Base-by-base conservation (phyloP, 2,113 vertebrate species). In the Vidua chalybeata region DNA sequence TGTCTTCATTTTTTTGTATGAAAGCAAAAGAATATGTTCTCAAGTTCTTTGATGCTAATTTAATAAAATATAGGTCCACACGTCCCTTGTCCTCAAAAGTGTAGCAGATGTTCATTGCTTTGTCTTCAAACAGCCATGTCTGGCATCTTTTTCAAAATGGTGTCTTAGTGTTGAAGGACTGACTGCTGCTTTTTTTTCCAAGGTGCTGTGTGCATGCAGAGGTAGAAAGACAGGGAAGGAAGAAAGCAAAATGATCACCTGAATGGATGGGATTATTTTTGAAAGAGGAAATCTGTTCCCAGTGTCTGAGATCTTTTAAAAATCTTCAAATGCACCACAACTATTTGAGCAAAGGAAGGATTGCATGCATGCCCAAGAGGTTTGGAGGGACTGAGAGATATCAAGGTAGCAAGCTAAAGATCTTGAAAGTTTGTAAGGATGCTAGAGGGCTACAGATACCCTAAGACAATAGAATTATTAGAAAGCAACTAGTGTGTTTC, bases 31-130 rank as follows among this genome's bases (percentile, higher is more conserved):
- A 90, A n/a, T 82, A 66, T 55, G 66, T 93, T 92, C 62, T 84
- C 31, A 55, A 96, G 51, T 68, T 97, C 95, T 97, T 97, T 97
- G 94, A 97, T 97, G 92, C 82, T 97, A 98, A 98, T 97, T 96
- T 94, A 90, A 97, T 96, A 95, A 96, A 97, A 93, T 92, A 90
- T 61, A 83, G 88, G 94, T 95, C 88, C 95, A 97, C 58, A 97
- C 92, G 93, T 95, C 71, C 90, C 52, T 35, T 94, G 96, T 97
- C 81, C 88, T 97, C 45, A 21, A 89, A 97, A 97, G 48, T 93
- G 95, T 61, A 93, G 84, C 95, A 97, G 89, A 95, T 73, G 82
- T 91, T 94, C 55, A 39, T 91, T 92, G 93, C 94, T 94, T 96
- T 97, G 92, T 89, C 89, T 89, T 94, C 67, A 97, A 96, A 94